Evolutionary conservation across 2,797 vertebrate genomes (phyloP), one percentile per base, ranked within the genome.

Genomic region (Limnodromus scolopaceus): DNA sequence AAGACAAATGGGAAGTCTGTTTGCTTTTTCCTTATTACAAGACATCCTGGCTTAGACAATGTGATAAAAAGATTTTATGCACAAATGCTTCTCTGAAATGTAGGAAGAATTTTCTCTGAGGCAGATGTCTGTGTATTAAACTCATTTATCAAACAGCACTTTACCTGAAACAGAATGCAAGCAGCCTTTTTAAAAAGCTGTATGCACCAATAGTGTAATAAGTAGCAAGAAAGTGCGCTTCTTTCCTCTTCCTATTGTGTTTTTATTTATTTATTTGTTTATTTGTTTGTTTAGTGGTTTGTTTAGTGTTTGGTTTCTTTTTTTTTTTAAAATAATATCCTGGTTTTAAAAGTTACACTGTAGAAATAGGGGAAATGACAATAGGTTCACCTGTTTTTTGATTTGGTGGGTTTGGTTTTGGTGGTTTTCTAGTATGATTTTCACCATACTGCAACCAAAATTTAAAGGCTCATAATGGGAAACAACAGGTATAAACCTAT

Each of bases 131-230:
- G 15, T 66, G 34, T 84, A 94, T 92, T 90, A 83, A 93, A 75
- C 34, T 78, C 80, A 95, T 95, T 93, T 71, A 75, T 92, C 93
- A 96, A 84, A 81, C 9, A 60, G 8, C 11, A n/a, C 7, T 94
- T 88, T 10, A 38, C 46, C 53, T 84, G 39, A 57, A 85, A 78
- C n/a, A 69, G 24, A 16, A 72, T 60, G 16, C 28, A 64, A 75
- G 9, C 24, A 90, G 11, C 4, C 14, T 81, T 88, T 85, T 43
- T 8, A 69, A 92, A 64, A 86, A 77, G 28, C 25, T 16, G 2
- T 46, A 41, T 12, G 54, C 17, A 60, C 1, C 15, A 55, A 23
- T 19, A 46, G 3, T 48, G 13, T 48, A 61, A 53, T 32, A 85
- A 70, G 5, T 22, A 70, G 2, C 5, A 91, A 57, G 28, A 82